phyloP scores from a whole-genome alignment of 2,888 invertebrate genomes.

The Rotaria socialis region DNA sequence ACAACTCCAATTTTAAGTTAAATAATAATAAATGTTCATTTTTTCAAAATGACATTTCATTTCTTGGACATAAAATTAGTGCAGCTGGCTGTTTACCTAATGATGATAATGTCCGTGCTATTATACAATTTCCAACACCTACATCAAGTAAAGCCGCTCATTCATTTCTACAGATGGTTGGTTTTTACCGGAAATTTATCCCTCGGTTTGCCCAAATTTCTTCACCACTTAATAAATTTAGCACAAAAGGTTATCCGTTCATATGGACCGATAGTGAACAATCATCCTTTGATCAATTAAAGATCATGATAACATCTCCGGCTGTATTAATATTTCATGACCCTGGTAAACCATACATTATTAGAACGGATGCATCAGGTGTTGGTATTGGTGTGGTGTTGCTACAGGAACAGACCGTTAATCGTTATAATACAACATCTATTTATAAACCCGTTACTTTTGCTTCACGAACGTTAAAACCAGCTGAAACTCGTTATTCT shows the following conservation, averaged over 20 bases:
- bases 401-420: background rate
- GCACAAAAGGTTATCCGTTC: background rate
- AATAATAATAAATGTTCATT: conserved; percentile 8
- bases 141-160: background rate
- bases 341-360: background rate
- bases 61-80: background rate
- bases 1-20: background rate
- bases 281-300: background rate
- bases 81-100: background rate
- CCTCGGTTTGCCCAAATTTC: background rate
- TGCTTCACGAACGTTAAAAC: background rate
- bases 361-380: background rate
- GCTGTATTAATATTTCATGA: background rate
- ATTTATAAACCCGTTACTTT: background rate
- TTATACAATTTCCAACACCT: background rate
- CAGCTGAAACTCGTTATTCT: background rate
- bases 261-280: background rate
- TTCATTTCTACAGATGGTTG: background rate
- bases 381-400: background rate
- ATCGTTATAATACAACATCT: background rate
- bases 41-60: background rate
- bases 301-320: background rate
- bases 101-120: background rate
- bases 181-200: background rate
- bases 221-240: background rate